A percentile compares a stretch with the other conserved stretches of the same genome.
Evolutionary conservation across 1,140 invertebrate genomes (phyloP).

Genomic region (Drosophila mojavensis): DNA sequence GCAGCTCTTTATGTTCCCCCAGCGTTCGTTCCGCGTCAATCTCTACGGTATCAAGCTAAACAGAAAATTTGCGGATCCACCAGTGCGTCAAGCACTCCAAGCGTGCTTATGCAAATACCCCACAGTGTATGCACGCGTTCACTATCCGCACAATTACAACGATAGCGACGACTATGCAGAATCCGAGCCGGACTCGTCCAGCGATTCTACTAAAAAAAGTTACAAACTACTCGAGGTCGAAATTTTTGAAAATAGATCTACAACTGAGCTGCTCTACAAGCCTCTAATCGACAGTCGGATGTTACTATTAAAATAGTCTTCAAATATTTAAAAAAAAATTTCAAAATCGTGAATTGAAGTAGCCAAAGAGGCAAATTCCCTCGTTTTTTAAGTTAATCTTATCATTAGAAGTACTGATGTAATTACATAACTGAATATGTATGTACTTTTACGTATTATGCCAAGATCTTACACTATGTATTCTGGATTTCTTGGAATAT

Average conservation of each 20-base stretch:
- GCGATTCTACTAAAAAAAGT: neutral
- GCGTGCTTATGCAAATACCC: conserved; percentile 31
- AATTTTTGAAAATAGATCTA: conserved; percentile 32
- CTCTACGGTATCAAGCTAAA: conserved; percentile 56
- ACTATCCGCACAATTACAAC: conserved; percentile 40
- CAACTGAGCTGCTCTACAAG: conserved; percentile 40
- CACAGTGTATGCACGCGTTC: conserved; percentile 45
- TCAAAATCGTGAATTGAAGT: neutral
- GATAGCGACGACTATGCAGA: conserved; percentile 7
- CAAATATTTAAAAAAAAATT: neutral
- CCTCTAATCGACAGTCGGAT: conserved; percentile 48
- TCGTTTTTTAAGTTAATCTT: conserved; percentile 22
- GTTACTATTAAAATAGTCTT: conserved; percentile 11
- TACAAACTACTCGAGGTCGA: conserved; percentile 54
- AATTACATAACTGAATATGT: no score
- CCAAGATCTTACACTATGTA: no score
- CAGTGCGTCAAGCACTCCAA: conserved; percentile 39
- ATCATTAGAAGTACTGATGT: conserved; percentile 37
- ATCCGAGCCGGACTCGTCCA: conserved; percentile 1
- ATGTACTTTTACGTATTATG: no score
- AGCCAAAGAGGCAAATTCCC: neutral
- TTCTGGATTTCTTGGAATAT: neutral
- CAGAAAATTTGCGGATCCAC: conserved; percentile 32
- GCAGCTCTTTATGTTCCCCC: conserved; percentile 57
- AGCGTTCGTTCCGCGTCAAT: conserved; percentile 64